Conservation (phyloP, 2,888 invertebrate species). For the Eledone cirrhosa region DNA sequence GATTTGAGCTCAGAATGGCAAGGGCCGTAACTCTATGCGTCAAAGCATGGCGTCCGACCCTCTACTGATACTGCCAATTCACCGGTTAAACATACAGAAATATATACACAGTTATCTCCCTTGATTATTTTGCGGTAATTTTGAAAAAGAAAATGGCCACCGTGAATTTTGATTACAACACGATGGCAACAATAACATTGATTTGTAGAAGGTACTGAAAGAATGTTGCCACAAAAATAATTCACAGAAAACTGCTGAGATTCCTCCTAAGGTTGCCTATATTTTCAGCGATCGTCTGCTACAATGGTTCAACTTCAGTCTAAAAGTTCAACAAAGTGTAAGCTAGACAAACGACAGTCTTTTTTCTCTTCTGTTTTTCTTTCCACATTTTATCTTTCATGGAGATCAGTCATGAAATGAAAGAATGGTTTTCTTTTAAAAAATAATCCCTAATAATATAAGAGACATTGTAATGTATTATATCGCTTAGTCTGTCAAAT, state of each 20-base stretch:
- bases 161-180: too few species aligned
- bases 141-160: background rate
- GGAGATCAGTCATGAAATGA: too few species aligned
- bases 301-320: conserved; percentile 3
- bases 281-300: background rate
- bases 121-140: conserved; percentile 17
- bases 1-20: too few species aligned
- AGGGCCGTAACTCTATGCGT: too few species aligned
- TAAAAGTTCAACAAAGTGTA: conserved; percentile 18
- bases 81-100: too few species aligned
- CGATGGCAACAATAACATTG: background rate
- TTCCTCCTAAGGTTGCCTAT: background rate
- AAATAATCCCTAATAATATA: too few species aligned
- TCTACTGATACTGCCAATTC: too few species aligned
- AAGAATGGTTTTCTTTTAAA: too few species aligned
- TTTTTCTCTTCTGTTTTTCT: background rate
- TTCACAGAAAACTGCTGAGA: background rate
- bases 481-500: too few species aligned
- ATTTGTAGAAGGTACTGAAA: background rate
- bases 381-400: background rate
- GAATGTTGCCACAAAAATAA: background rate
- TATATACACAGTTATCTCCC: background rate
- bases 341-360: background rate
- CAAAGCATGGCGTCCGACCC: too few species aligned
- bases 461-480: too few species aligned